phyloP scores from a whole-genome alignment of 92 coral and sea anemone species.

The Epizoanthus scotinus region DNA sequence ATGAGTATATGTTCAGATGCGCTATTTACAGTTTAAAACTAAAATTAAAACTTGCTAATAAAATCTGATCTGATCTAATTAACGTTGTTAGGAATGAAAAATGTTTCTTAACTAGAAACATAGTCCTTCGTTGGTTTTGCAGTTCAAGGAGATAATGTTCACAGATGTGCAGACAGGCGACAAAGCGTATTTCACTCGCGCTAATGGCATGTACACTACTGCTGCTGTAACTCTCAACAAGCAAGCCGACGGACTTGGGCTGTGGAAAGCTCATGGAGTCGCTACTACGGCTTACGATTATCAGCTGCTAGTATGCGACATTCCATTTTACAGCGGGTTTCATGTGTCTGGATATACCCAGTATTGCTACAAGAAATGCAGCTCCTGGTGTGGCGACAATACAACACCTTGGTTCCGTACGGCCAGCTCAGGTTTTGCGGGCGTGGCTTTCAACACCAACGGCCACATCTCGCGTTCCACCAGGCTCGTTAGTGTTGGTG shows the following conservation, averaged over 20 bases:
- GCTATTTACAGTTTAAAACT: no score
- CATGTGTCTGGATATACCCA: conserved; percentile 5
- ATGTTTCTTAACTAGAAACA: no score
- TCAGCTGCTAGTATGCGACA: conserved; percentile 12
- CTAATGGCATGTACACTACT: not conserved
- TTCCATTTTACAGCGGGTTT: conserved; percentile 11
- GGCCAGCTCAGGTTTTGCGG: not conserved
- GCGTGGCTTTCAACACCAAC: conserved; percentile 10
- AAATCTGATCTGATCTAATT: no score
- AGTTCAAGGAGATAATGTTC: conserved; percentile 28
- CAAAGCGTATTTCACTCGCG: conserved; percentile 9
- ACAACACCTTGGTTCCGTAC: conserved; percentile 5
- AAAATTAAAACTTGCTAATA: no score
- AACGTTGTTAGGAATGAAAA: no score
- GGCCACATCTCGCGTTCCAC: not conserved
- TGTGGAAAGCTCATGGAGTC: conserved; percentile 15
- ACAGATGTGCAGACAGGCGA: conserved; percentile 1
- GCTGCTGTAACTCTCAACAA: not conserved
- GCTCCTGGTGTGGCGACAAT: not conserved
- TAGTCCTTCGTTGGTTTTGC: not conserved
- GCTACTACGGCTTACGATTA: not conserved
- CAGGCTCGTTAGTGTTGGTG: not conserved
- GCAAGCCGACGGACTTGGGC: not conserved
- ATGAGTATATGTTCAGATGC: no score
- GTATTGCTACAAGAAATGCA: not conserved